phyloP scores from a whole-genome alignment of 2,113 vertebrate genomes.

The Oreochromis tanganicae region DNA sequence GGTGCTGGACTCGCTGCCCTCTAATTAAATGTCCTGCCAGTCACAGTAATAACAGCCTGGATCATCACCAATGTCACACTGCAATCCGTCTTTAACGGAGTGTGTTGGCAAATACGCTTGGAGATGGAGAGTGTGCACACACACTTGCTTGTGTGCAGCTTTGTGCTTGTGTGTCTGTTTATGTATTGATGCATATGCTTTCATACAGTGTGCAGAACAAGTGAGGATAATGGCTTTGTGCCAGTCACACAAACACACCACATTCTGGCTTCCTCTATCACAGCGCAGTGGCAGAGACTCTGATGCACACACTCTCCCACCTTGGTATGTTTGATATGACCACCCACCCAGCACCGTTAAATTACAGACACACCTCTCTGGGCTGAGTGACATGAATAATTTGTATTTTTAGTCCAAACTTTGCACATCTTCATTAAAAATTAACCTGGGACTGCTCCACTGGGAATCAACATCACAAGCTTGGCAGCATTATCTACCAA shows the following conservation, averaged over 20 bases:
- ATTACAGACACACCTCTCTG: background rate
- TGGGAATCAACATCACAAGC: background rate
- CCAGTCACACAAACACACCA: constrained; percentile 56
- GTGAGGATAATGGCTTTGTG: background rate
- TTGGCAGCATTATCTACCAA: background rate
- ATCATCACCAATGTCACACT: constrained; percentile 31
- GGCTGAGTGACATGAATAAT: background rate
- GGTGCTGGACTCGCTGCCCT: constrained; percentile 35
- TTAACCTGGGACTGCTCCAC: background rate
- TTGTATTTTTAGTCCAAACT: background rate
- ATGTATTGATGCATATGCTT: background rate
- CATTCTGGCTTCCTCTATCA: constrained; percentile 47
- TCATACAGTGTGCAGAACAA: constrained; percentile 18
- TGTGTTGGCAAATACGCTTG: constrained; percentile 15
- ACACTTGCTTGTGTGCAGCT: background rate
- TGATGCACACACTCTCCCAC: background rate
- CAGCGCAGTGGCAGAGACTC: constrained; percentile 27
- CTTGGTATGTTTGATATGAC: background rate
- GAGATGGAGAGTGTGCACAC: background rate
- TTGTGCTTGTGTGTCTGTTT: background rate
- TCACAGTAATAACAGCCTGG: constrained; percentile 38
- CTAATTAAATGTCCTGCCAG: constrained; percentile 63
- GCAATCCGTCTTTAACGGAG: constrained; percentile 33
- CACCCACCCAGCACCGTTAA: background rate
- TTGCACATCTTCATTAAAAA: background rate